Conservation (phyloP, 2,113 vertebrate genomes). For the Merops nubicus region DNA sequence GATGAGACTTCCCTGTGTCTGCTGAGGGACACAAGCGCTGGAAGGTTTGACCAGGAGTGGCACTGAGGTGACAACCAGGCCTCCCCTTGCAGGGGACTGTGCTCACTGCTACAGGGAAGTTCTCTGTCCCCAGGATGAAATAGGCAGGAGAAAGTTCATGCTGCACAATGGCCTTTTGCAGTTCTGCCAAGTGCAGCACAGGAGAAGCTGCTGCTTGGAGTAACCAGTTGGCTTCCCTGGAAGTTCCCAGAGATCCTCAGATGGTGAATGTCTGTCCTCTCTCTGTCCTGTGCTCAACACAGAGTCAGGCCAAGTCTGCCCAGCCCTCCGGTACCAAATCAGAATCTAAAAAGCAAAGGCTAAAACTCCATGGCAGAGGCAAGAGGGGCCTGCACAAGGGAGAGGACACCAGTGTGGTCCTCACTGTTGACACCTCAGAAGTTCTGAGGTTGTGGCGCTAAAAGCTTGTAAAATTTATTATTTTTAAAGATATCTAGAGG, state of each 20-base stretch:
- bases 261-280: accelerated
- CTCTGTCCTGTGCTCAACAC: too few species aligned
- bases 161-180: not conserved
- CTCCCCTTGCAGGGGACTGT: not conserved
- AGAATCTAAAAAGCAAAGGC: not conserved
- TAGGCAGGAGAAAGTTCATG: accelerated
- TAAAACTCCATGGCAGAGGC: not conserved
- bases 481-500: not conserved
- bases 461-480: not conserved
- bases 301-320: not conserved
- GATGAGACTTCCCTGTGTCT: not conserved
- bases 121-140: not conserved
- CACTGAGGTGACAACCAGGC: not conserved
- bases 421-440: not conserved
- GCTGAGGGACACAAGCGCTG: not conserved
- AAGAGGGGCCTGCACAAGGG: not conserved
- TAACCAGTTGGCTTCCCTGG: not conserved
- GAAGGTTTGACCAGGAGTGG: accelerated
- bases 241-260: not conserved
- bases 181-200: not conserved
- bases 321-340: not conserved
- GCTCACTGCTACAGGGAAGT: not conserved
- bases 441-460: accelerated
- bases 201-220: not conserved
- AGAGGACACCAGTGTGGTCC: accelerated